These are phyloP conservation scores for Gymnodraco acuticeps DNA, from an alignment of 2,797 vertebrate genomes.

Conservation along the genomic window DNA sequence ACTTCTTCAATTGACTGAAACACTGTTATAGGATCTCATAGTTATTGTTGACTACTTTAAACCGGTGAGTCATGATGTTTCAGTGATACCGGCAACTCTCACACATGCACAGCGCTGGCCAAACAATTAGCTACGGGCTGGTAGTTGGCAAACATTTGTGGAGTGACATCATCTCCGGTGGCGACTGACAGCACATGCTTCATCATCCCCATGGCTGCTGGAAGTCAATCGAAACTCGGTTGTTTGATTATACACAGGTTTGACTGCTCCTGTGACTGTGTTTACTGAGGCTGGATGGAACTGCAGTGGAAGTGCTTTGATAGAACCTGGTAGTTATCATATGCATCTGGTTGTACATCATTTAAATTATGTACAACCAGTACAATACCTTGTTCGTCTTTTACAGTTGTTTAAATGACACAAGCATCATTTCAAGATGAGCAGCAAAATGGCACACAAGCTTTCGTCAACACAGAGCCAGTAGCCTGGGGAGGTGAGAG, in stretches of 20 bases:
- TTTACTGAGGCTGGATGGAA: slow-evolving; percentile 28
- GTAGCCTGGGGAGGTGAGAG: slow-evolving; percentile 50
- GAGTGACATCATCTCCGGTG: slow-evolving; percentile 66
- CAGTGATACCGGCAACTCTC: slow-evolving; percentile 11
- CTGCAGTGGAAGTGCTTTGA: slow-evolving; percentile 16
- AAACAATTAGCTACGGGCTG: slow-evolving; percentile 35
- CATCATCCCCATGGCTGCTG: slow-evolving; percentile 30
- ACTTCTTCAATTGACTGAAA: slow-evolving; percentile 23
- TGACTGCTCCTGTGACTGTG: slow-evolving; percentile 31
- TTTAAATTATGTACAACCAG: too few species aligned
- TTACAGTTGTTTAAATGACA: slow-evolving; percentile 29
- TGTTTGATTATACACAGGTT: slow-evolving; percentile 60
- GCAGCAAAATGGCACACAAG: slow-evolving; percentile 42
- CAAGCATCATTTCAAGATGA: slow-evolving; percentile 32
- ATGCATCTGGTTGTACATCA: slow-evolving; percentile 18
- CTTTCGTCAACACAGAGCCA: slow-evolving; percentile 45
- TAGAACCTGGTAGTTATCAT: slow-evolving; percentile 7
- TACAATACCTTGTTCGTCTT: slow-evolving; percentile 10
- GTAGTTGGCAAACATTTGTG: slow-evolving; percentile 48
- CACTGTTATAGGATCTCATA: slow-evolving; percentile 18
- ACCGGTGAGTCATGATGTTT: slow-evolving; percentile 11
- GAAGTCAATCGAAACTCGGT: slow-evolving; percentile 65
- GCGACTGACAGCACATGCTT: slow-evolving; percentile 43
- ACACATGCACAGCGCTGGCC: slow-evolving; percentile 34
- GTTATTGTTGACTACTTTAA: slow-evolving; percentile 26